These are phyloP conservation scores for Myopa testacea DNA, from an alignment of 2,888 invertebrate genomes.

Conservation along the genomic window DNA sequence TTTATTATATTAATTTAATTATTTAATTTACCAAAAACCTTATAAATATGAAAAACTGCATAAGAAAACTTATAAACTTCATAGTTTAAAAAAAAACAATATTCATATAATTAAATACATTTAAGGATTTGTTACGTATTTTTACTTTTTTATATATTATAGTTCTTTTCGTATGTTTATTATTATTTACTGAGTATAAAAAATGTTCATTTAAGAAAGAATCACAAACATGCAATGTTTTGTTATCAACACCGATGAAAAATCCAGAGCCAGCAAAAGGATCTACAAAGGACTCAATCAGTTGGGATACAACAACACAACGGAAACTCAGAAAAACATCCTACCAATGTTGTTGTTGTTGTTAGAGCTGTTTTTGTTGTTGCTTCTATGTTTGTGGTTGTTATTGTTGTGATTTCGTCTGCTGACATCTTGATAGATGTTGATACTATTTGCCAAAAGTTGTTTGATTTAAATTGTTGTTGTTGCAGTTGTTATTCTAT, in stretches of 20 bases:
- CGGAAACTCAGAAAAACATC: too few species aligned
- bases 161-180: neutral
- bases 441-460: conserved; percentile 42
- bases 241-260: too few species aligned
- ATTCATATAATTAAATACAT: neutral
- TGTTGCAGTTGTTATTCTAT: neutral
- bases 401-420: too few species aligned
- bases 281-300: too few species aligned
- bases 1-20: neutral
- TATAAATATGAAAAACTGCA: neutral
- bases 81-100: too few species aligned
- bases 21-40: neutral
- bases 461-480: neutral
- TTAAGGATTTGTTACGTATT: neutral
- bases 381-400: neutral
- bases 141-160: neutral
- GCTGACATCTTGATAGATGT: conserved; percentile 39
- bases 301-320: too few species aligned
- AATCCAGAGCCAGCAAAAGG: too few species aligned
- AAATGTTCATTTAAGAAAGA: too few species aligned
- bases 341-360: conserved; percentile 1
- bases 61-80: neutral
- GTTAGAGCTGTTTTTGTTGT: conserved; percentile 4
- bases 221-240: too few species aligned
- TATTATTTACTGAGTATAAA: too few species aligned